Evolutionary conservation across 2,888 invertebrate species (phyloP), one percentile per base, ranked within the genome.

Genomic region (Zhuqinia jingwanae): DNA sequence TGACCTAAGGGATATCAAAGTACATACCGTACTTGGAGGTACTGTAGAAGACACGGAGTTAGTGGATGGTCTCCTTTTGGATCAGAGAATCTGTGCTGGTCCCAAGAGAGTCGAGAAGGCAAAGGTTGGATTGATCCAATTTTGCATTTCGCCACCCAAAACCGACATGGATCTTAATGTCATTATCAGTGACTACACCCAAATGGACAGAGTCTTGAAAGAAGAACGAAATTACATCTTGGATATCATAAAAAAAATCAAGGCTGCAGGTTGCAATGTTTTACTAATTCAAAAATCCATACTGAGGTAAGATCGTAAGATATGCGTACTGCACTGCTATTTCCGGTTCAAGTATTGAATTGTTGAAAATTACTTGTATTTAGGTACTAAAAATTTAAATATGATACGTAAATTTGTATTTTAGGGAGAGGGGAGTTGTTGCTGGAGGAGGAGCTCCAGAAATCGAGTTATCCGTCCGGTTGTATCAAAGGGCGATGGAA

Each of bases 101-200:
- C 98, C 99, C 0, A 96, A 96, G 91, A 95, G 96, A 91, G 94
- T 99, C 86, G 99, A 99, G 92, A 99, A 99, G 92, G 99, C 99
- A 6, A 99, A 98, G 93, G 98, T 99, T 93, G 99, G 97, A 87
- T 95, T 99, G 17, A 99, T 99, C 90, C 99, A 99, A 93, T 99
- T 99, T 93, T 99, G 99, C 92, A 97, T 99, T 92, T 99, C 99
- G 15, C 97, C 99, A 78, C 99, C 99, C 8, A 99, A 99, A 94
- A 99, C 99, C 82, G 99, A 99, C 93, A 98, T 98, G 97, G 98
- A 98, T 92, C 97, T 98, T 93, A 98, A 96, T 92, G 96, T 97
- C 2, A 95, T 99, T 91, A 98, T 99, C 25, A 97, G 98, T 0
- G 99, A 99, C 93, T 99, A 99, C 93, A 95, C 99, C n/a, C 99